Base-by-base conservation (phyloP, 2,797 vertebrate genomes). In the Amniataba percoides region DNA sequence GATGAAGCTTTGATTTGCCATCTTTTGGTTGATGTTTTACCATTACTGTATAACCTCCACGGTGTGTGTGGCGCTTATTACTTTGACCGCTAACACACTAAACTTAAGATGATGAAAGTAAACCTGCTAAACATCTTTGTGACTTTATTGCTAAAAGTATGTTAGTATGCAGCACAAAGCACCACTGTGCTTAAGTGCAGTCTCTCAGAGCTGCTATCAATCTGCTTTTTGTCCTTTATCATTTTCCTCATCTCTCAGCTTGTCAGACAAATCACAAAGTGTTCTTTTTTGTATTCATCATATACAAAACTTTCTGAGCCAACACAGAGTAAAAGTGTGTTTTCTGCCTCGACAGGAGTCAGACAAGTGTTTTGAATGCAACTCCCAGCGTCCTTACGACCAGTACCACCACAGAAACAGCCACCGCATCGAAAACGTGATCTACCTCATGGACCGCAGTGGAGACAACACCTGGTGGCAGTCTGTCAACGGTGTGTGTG, bases 401-500 rank as follows among this genome's bases (percentile, higher is more conserved):
- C 71, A 77, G 0, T 0, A 81, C 42, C 36, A 1, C 66, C 88
- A 92, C 78, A 92, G 88, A 0, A 91, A 92, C 87, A 96, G 95
- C 91, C 96, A 97, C 86, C 93, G 86, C 14, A 95, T 98, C 0
- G 90, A 97, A 78, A 98, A 97, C 0, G 95, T 97, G 49, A 96
- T 97, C 87, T 96, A 94, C 92, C 90, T 95, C 78, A 95, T 40
- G 9, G 92, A 94, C 71, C 46, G 19, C 3, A 82, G 61, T 0
- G 93, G 85, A 52, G 89, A 92, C 21, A 87, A 93, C 87, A 97
- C 95, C 63, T 98, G 96, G 96, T 97, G 97, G 96, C 96, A 97
- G 80, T 97, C 96, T 0, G 96, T 96, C 80, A 97, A 97, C 0
- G 96, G 96, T 98, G 78, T 81, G 94, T 84, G 21, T 61, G n/a